phyloP scores from a whole-genome alignment of 1,140 invertebrate species.

The Dysdera silvatica region DNA sequence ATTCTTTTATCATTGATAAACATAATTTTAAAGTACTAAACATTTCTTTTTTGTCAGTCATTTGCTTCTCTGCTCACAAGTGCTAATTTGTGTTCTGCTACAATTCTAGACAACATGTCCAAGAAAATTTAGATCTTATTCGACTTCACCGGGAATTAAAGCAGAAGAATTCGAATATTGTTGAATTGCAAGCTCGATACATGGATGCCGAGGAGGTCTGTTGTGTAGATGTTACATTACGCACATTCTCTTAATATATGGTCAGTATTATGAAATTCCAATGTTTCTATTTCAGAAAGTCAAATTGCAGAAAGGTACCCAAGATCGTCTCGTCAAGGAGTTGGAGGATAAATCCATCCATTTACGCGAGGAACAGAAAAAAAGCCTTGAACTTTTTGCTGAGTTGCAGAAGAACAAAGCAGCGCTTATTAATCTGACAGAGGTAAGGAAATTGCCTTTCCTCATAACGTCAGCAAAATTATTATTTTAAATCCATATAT shows the following conservation, averaged over 20 bases:
- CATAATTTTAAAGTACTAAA: too few relatives aligned
- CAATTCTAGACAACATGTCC: slow-evolving; percentile 34
- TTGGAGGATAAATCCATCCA: slow-evolving; percentile 43
- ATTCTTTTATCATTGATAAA: too few relatives aligned
- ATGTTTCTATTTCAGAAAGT: slow-evolving; percentile 40
- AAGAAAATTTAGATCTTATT: slow-evolving; percentile 49
- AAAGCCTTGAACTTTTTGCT: slow-evolving; percentile 39
- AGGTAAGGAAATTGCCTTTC: slow-evolving; percentile 5
- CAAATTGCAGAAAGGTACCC: slow-evolving; percentile 40
- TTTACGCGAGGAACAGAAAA: slow-evolving; percentile 46
- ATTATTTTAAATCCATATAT: not conserved
- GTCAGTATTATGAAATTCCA: too few relatives aligned
- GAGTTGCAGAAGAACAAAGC: slow-evolving; percentile 40
- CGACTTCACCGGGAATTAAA: slow-evolving; percentile 47
- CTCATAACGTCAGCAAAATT: not conserved
- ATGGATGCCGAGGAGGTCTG: slow-evolving; percentile 42
- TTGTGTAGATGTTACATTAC: not conserved
- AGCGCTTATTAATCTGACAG: slow-evolving; percentile 30
- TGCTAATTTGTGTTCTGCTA: too few relatives aligned
- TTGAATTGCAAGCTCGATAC: slow-evolving; percentile 43
- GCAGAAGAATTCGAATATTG: slow-evolving; percentile 43
- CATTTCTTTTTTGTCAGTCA: too few relatives aligned
- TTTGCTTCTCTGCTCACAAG: too few relatives aligned
- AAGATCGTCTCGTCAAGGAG: slow-evolving; percentile 44
- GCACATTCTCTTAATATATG: not conserved